Evolutionary conservation across 2,113 vertebrate genomes (phyloP).

Genomic region (Arvicanthis niloticus): DNA sequence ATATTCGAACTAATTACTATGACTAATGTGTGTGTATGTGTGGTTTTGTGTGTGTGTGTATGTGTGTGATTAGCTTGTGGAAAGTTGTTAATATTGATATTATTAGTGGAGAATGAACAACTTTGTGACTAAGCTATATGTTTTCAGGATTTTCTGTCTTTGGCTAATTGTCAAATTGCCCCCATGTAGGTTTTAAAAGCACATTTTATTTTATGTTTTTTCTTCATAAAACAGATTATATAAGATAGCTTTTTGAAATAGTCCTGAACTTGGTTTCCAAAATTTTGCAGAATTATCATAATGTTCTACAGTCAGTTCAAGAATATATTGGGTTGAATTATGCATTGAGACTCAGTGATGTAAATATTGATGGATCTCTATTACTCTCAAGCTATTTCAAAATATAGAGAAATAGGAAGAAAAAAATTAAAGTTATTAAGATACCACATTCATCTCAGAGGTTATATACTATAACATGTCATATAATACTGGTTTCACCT

Average conservation of each 20-base stretch:
- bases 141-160: not conserved
- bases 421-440: not conserved
- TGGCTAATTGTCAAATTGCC: not conserved
- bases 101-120: not conserved
- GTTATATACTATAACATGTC: not conserved
- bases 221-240: not conserved
- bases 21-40: not conserved
- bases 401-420: not conserved
- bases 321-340: not conserved
- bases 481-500: not conserved
- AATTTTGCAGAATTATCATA: not conserved
- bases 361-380: not conserved
- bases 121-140: too few species aligned
- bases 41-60: too few species aligned
- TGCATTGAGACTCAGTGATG: not conserved
- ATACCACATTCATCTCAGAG: not conserved
- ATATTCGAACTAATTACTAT: not conserved
- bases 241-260: not conserved
- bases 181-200: not conserved
- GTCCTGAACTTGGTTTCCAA: not conserved
- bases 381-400: not conserved
- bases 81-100: not conserved
- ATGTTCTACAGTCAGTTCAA: not conserved
- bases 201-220: not conserved
- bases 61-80: not conserved